A percentile compares a stretch with the other conserved stretches of the same genome.
Conservation (phyloP, 2,797 vertebrate species). For the Lagocephalus sceleratus region DNA sequence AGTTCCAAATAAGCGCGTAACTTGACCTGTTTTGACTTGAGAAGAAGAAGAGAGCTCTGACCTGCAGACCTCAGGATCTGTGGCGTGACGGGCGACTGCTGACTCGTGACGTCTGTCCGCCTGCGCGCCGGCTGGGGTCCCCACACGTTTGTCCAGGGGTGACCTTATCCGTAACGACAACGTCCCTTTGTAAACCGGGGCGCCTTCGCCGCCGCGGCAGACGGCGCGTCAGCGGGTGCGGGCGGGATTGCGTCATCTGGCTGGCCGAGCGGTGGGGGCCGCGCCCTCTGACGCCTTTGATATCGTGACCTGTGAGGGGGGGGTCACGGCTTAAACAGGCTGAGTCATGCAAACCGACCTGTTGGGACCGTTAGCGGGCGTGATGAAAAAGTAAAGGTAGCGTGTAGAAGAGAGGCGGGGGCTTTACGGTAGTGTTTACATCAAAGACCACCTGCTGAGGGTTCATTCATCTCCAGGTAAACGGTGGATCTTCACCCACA, state of each 20-base stretch:
- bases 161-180: constrained; percentile 50
- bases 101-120: constrained; percentile 41
- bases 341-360: not conserved
- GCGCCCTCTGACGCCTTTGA: constrained; percentile 40
- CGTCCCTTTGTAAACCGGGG: constrained; percentile 46
- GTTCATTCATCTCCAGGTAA: not conserved
- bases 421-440: no score
- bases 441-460: not conserved
- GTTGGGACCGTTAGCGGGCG: no score
- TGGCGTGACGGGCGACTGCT: not conserved
- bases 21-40: constrained; percentile 9
- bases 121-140: constrained; percentile 26
- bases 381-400: no score
- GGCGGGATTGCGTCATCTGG: constrained; percentile 59
- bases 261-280: constrained; percentile 39
- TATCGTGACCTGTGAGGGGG: constrained; percentile 27
- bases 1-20: no score
- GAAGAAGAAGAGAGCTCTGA: constrained; percentile 6
- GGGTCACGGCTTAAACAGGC: constrained; percentile 27
- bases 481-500: not conserved
- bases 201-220: constrained; percentile 55
- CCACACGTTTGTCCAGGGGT: constrained; percentile 26
- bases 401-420: no score
- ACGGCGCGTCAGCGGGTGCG: constrained; percentile 63
- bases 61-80: no score